Conservation (phyloP, 2,797 vertebrate species). For the Macroramphosus scolopax region DNA sequence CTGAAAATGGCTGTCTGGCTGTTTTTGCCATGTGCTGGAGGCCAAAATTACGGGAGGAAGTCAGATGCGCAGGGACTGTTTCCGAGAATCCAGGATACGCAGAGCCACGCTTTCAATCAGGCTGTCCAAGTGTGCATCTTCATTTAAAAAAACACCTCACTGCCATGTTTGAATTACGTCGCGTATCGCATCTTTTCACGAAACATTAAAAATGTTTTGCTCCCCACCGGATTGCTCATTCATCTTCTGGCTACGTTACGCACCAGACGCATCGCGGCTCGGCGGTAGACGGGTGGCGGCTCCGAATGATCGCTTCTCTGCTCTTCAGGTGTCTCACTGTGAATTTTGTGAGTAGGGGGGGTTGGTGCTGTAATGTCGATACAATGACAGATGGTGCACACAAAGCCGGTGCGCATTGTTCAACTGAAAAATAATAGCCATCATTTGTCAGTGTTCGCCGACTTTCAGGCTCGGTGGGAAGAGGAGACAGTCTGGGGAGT, state of each 20-base stretch:
- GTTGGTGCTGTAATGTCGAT: slow-evolving; percentile 57
- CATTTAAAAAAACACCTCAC: not conserved
- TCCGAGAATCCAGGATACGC: slow-evolving; percentile 56
- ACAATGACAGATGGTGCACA: slow-evolving; percentile 73
- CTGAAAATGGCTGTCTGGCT: slow-evolving; percentile 66
- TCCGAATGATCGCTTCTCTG: slow-evolving; percentile 43
- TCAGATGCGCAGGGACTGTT: slow-evolving; percentile 56
- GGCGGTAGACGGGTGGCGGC: slow-evolving; percentile 56
- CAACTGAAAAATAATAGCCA: slow-evolving; percentile 67
- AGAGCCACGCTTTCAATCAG: slow-evolving; percentile 15
- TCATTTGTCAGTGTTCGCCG: slow-evolving; percentile 60
- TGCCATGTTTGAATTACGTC: not conserved
- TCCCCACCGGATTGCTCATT: slow-evolving; percentile 17
- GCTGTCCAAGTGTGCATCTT: too few species aligned
- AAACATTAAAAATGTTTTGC: slow-evolving; percentile 3
- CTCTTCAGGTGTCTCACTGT: slow-evolving; percentile 70
- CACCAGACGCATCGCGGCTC: slow-evolving; percentile 52
- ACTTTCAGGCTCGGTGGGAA: slow-evolving; percentile 26
- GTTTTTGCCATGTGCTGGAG: slow-evolving; percentile 49
- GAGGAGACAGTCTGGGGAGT: slow-evolving; percentile 34
- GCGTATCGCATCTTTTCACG: not conserved
- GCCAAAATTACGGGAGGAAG: slow-evolving; percentile 54
- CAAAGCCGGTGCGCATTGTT: slow-evolving; percentile 74
- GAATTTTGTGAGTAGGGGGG: slow-evolving; percentile 23
- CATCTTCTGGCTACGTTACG: slow-evolving; percentile 49